These are phyloP conservation scores for Diaphora mendica DNA, from an alignment of 2,888 invertebrate species.

Conservation along the genomic window DNA sequence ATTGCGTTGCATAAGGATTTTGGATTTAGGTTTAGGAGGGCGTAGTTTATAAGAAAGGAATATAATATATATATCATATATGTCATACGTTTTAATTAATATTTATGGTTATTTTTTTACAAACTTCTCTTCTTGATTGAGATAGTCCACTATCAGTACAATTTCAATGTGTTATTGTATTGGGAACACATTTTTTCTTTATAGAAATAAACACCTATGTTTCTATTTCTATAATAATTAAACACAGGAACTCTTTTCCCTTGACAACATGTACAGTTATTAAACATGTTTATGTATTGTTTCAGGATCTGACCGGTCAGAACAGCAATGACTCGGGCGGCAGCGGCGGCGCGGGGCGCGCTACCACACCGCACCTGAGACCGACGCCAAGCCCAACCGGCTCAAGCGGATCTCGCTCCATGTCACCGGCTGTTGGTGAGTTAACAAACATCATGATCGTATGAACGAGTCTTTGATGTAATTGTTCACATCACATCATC, in stretches of 20 bases:
- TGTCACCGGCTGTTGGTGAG: slow-evolving; percentile 99
- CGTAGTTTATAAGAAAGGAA: too few relatives aligned
- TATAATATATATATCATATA: too few relatives aligned
- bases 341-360: slow-evolving; percentile 89
- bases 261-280: not conserved
- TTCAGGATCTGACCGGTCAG: slow-evolving; percentile 94
- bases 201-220: too few relatives aligned
- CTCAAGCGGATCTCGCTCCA: slow-evolving; percentile 97
- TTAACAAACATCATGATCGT: slow-evolving; percentile 47
- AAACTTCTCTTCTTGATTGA: too few relatives aligned
- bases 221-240: not conserved
- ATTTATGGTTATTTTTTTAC: too few relatives aligned
- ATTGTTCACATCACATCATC: not conserved
- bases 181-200: not conserved
- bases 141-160: not conserved
- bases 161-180: not conserved
- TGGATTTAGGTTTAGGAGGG: too few relatives aligned
- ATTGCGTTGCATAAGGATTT: too few relatives aligned
- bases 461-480: not conserved
- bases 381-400: slow-evolving; percentile 97
- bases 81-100: too few relatives aligned
- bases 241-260: not conserved
- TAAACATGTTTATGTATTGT: slow-evolving; percentile 46
- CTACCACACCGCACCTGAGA: slow-evolving; percentile 89
- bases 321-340: slow-evolving; percentile 95